These are phyloP conservation scores for Cirrhinus mrigala DNA, from an alignment of 2,797 vertebrate species.

Conservation along the genomic window DNA sequence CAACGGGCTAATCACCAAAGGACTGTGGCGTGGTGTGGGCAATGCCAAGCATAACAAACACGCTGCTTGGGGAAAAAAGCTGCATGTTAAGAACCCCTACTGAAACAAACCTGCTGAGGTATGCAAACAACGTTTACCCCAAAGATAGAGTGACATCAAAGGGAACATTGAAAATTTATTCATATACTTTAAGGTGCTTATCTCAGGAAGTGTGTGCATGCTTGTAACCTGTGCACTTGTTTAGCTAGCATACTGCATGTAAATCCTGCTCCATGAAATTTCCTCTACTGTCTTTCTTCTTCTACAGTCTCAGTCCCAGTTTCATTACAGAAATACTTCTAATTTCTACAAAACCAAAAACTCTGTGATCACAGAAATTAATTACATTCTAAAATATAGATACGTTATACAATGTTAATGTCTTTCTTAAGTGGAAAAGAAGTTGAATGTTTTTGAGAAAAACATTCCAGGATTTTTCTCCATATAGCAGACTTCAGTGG, in stretches of 20 bases:
- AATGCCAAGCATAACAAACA: constrained; percentile 33
- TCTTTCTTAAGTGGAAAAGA: too few species aligned
- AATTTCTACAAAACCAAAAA: too few species aligned
- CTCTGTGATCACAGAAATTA: too few species aligned
- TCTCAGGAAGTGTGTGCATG: not conserved
- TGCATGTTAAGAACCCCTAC: constrained; percentile 1
- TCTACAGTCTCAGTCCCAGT: not conserved
- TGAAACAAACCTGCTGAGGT: constrained; percentile 34
- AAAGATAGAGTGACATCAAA: constrained; percentile 50
- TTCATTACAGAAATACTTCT: not conserved
- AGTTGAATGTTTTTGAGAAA: too few species aligned
- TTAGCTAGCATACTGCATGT: not conserved
- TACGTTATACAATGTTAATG: too few species aligned
- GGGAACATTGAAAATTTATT: constrained; percentile 27
- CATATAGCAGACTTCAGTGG: too few species aligned
- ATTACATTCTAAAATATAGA: too few species aligned
- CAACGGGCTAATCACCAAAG: constrained; percentile 34
- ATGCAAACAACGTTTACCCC: constrained; percentile 30
- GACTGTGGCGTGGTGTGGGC: constrained; percentile 6
- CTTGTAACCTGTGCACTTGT: constrained; percentile 30
- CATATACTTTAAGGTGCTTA: constrained; percentile 45
- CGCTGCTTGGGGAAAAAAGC: not conserved
- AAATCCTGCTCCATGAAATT: constrained; percentile 18
- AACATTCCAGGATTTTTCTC: too few species aligned
- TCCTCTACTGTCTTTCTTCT: not conserved